Conservation (phyloP, 2,888 invertebrate genomes). For the Tenthredo scrophulariae region DNA sequence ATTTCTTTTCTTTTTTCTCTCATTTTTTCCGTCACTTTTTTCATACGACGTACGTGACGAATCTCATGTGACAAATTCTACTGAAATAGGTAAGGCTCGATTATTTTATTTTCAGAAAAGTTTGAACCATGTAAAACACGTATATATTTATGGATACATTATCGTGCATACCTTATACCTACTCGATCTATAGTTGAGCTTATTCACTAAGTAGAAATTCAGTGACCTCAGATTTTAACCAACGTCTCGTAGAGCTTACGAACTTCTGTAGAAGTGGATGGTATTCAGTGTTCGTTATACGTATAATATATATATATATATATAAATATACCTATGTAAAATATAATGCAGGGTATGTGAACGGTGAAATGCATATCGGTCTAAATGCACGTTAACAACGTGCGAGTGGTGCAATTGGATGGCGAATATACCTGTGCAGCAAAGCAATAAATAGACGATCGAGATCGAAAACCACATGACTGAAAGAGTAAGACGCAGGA, state of each 20-base stretch:
- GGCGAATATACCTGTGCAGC: neutral
- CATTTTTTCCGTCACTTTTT: neutral
- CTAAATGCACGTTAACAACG: constrained; percentile 38
- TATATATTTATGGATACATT: neutral
- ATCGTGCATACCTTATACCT: neutral
- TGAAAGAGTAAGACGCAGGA: constrained; percentile 19
- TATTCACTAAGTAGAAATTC: neutral
- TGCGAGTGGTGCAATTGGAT: neutral
- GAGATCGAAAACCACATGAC: constrained; percentile 2
- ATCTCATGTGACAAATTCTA: neutral
- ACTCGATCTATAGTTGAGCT: neutral
- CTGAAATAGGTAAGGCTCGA: neutral
- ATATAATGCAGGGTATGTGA: neutral
- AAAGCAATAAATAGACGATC: neutral
- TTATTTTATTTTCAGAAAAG: neutral
- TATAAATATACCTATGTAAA: neutral
- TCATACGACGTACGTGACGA: neutral
- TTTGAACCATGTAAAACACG: neutral
- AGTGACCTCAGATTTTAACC: constrained; percentile 3
- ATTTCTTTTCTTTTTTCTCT: neutral
- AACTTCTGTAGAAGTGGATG: neutral
- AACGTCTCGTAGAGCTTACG: neutral
- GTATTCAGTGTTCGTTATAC: constrained; percentile 7
- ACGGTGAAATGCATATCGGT: constrained; percentile 14
- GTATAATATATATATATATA: neutral